Evolutionary conservation across 2,888 invertebrate genomes (phyloP).

Genomic region (Syrphus vitripennis): DNA sequence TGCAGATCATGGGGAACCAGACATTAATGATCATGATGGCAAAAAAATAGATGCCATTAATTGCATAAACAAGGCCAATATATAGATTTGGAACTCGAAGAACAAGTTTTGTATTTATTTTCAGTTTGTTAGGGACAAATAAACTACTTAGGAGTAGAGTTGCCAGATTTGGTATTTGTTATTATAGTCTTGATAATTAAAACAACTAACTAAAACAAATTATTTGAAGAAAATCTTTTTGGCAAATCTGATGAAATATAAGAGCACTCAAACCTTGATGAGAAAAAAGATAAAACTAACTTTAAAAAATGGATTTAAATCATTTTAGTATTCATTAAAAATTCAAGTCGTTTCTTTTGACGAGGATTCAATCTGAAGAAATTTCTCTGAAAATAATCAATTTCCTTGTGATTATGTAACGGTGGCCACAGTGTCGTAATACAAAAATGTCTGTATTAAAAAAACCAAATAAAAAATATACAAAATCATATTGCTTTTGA

Average conservation of each 20-base stretch:
- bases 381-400: conserved; percentile 58
- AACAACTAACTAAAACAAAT: too few species aligned
- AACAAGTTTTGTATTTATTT: conserved; percentile 2
- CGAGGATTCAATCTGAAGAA: conserved; percentile 70
- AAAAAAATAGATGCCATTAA: conserved; percentile 1
- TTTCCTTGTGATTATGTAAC: conserved; percentile 73
- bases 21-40: neutral
- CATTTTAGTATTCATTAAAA: conserved; percentile 69
- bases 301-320: neutral
- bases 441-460: conserved; percentile 68
- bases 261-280: too few species aligned
- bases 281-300: too few species aligned
- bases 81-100: neutral
- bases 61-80: neutral
- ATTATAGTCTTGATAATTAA: too few species aligned
- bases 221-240: too few species aligned
- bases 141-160: neutral
- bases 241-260: too few species aligned
- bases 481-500: neutral
- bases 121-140: neutral
- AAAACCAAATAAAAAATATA: neutral
- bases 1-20: neutral
- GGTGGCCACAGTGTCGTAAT: conserved; percentile 76
- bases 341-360: conserved; percentile 68
- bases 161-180: neutral